A percentile compares a stretch with the other conserved stretches of the same genome.
phyloP scores from a whole-genome alignment of 2,888 invertebrate species.

The Epinotia ramella region DNA sequence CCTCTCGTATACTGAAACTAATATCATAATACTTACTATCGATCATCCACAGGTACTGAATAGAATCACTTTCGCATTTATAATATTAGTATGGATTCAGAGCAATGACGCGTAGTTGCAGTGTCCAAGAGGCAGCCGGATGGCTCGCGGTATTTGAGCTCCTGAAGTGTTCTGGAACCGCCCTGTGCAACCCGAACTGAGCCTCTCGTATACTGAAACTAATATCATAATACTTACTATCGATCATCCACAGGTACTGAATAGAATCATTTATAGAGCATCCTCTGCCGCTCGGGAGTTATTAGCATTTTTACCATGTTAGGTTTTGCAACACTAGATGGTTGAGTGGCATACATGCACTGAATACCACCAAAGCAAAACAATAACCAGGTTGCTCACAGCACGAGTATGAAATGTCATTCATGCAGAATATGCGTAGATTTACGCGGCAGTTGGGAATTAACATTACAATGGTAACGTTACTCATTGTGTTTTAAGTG shows the following conservation, averaged over 20 bases:
- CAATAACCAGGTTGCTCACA: constrained; percentile 60
- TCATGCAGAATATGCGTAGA: constrained; percentile 46
- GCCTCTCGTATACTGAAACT: too few species aligned
- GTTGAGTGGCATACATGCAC: constrained; percentile 69
- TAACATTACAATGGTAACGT: constrained; percentile 45
- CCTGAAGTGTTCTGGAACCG: too few species aligned
- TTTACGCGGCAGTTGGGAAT: constrained; percentile 20
- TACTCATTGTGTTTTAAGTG: constrained; percentile 43
- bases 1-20: too few species aligned
- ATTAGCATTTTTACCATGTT: constrained; percentile 46
- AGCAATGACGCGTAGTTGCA: too few species aligned
- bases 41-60: constrained; percentile 19
- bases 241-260: constrained; percentile 18
- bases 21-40: constrained; percentile 11
- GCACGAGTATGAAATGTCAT: constrained; percentile 54
- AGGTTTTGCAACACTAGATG: constrained; percentile 58
- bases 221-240: constrained; percentile 10
- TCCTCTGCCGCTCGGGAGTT: constrained; percentile 19
- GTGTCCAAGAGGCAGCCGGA: too few species aligned
- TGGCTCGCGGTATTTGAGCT: too few species aligned
- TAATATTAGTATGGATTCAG: too few species aligned
- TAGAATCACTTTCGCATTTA: too few species aligned
- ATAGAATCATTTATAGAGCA: constrained; percentile 10
- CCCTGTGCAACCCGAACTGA: too few species aligned
- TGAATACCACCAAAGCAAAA: constrained; percentile 62